These are phyloP conservation scores for Fundulus diaphanus DNA, from an alignment of 2,797 vertebrate genomes.

Conservation along the genomic window DNA sequence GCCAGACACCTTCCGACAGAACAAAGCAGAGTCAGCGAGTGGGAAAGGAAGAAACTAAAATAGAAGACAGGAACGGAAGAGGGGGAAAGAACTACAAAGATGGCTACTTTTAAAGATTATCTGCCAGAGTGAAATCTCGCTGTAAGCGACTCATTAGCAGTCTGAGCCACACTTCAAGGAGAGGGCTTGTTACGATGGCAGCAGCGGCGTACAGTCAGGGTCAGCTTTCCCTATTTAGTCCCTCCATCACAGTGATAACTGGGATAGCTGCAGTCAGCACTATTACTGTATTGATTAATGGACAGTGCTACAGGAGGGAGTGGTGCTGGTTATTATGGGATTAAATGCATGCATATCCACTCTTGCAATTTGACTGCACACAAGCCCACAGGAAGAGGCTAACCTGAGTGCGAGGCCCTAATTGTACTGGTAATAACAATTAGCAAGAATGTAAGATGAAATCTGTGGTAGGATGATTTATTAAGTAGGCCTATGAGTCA, in stretches of 20 bases:
- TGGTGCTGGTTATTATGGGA: constrained; percentile 62
- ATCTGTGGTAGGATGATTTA: background rate
- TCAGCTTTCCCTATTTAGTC: constrained; percentile 55
- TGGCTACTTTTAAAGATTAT: constrained; percentile 52
- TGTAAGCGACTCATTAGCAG: constrained; percentile 72
- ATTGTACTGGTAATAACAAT: constrained; percentile 14
- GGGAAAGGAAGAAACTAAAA: constrained; percentile 6
- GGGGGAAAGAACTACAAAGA: constrained; percentile 27
- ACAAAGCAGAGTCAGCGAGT: constrained; percentile 44
- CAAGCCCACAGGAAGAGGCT: constrained; percentile 22
- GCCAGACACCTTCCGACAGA: constrained; percentile 53
- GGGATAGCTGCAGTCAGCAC: constrained; percentile 71
- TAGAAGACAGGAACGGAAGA: constrained; percentile 5
- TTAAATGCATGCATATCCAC: constrained; percentile 52
- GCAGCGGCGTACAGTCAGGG: constrained; percentile 43
- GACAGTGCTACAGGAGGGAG: constrained; percentile 46
- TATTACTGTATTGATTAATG: constrained; percentile 79
- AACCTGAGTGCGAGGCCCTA: constrained; percentile 13
- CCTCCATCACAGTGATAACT: constrained; percentile 32
- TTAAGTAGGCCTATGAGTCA: background rate
- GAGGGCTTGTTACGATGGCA: constrained; percentile 66
- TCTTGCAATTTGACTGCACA: constrained; percentile 25
- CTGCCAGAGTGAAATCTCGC: constrained; percentile 35
- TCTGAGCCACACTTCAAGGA: constrained; percentile 76
- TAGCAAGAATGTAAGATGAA: background rate